Percentiles rank a stretch among this genome's conserved stretches.
Conservation (phyloP, 1,140 invertebrate species). For the Magallana gigas region DNA sequence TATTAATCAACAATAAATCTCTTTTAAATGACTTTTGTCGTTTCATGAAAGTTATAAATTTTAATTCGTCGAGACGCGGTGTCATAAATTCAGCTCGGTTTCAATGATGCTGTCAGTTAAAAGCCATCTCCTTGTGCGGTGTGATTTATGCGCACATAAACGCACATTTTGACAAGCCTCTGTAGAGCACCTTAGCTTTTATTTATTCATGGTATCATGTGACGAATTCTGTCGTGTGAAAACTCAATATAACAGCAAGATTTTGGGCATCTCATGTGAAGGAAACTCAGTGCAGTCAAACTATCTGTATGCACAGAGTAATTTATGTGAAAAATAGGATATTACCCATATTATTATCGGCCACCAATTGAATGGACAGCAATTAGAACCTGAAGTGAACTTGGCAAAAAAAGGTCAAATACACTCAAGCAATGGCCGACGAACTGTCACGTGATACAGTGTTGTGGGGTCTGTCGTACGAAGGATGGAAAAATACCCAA, state of each 20-base stretch:
- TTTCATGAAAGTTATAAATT: slow-evolving; percentile 44
- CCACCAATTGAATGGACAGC: background rate
- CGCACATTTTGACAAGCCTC: slow-evolving; percentile 34
- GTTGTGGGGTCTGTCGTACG: too few relatives aligned
- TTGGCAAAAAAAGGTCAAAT: slow-evolving; percentile 3
- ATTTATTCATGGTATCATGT: slow-evolving; percentile 30
- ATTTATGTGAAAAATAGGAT: slow-evolving; percentile 26
- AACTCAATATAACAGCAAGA: slow-evolving; percentile 8
- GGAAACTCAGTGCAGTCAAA: slow-evolving; percentile 16
- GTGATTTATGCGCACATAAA: slow-evolving; percentile 28
- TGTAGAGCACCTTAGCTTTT: slow-evolving; percentile 16
- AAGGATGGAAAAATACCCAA: too few relatives aligned
- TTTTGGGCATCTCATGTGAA: slow-evolving; percentile 19
- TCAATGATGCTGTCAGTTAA: slow-evolving; percentile 44
- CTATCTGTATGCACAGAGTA: slow-evolving; percentile 11
- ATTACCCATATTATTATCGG: background rate
- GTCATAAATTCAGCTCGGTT: slow-evolving; percentile 41
- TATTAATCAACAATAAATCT: slow-evolving; percentile 53
- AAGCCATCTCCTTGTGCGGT: slow-evolving; percentile 29
- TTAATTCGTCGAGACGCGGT: slow-evolving; percentile 31
- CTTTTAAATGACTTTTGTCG: slow-evolving; percentile 48
- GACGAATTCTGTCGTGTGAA: slow-evolving; percentile 36
- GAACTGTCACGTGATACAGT: too few relatives aligned
- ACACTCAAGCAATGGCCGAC: background rate
- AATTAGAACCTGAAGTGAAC: background rate